phyloP scores from a whole-genome alignment of 2,888 invertebrate genomes.

The Melinaea menophilus region DNA sequence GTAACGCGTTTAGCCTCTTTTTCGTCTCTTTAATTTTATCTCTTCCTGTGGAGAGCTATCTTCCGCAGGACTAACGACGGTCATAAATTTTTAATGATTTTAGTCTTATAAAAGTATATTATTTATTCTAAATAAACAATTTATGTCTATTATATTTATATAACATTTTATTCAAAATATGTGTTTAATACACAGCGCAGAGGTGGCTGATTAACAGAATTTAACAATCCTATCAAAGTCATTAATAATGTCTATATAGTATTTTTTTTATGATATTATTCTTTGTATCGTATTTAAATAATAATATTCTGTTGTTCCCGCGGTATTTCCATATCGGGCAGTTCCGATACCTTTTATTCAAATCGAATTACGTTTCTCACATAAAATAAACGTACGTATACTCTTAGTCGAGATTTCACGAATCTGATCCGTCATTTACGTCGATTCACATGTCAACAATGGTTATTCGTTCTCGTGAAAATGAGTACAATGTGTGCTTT shows the following conservation, averaged over 20 bases:
- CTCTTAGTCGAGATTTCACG: conserved; percentile 18
- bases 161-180: not conserved
- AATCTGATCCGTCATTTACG: conserved; percentile 33
- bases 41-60: conserved; percentile 30
- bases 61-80: conserved; percentile 34
- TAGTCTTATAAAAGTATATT: too few relatives aligned
- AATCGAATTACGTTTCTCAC: conserved; percentile 44
- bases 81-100: conserved; percentile 17
- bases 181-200: too few relatives aligned
- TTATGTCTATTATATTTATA: too few relatives aligned
- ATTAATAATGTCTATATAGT: not conserved
- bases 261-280: not conserved
- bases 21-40: conserved; percentile 41
- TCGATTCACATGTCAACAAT: conserved; percentile 37
- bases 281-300: conserved; percentile 1
- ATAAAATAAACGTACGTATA: conserved; percentile 33
- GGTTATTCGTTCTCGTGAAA: conserved; percentile 36
- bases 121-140: too few relatives aligned
- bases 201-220: not conserved
- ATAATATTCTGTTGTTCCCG: conserved; percentile 3
- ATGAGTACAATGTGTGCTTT: conserved; percentile 41
- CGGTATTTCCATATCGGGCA: conserved; percentile 11
- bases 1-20: conserved; percentile 28
- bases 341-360: conserved; percentile 42
- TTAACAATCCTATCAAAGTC: not conserved